Percentiles rank a stretch among this genome's conserved stretches.
Conservation (phyloP, 1,140 invertebrate genomes). For the Pollicipes pollicipes region DNA sequence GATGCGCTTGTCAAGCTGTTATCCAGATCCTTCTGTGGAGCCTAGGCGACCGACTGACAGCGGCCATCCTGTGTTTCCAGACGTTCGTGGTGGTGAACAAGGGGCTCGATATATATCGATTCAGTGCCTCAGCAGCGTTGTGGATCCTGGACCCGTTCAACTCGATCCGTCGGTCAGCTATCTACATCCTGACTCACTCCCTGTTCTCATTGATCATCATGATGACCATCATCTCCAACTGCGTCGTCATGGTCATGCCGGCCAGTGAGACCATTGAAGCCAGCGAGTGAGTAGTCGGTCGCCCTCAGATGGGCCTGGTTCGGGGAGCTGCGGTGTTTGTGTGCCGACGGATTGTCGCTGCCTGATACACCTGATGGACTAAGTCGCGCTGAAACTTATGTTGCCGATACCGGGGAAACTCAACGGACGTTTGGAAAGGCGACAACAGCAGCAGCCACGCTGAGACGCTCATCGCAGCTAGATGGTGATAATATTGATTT, state of each 20-base stretch:
- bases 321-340: too few relatives aligned
- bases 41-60: too few relatives aligned
- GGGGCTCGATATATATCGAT: slow-evolving; percentile 96
- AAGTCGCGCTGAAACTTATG: too few relatives aligned
- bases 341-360: slow-evolving; percentile 6
- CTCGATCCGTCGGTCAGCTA: slow-evolving; percentile 85
- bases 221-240: slow-evolving; percentile 91
- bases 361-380: slow-evolving; percentile 6
- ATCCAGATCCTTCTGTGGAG: too few relatives aligned
- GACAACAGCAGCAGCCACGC: too few relatives aligned
- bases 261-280: slow-evolving; percentile 79
- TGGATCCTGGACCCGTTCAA: slow-evolving; percentile 93
- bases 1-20: too few relatives aligned
- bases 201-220: slow-evolving; percentile 95
- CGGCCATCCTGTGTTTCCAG: slow-evolving; percentile 35
- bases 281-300: slow-evolving; percentile 87
- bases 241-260: slow-evolving; percentile 95
- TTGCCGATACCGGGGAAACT: too few relatives aligned
- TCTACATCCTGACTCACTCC: slow-evolving; percentile 94
- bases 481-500: too few relatives aligned
- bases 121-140: slow-evolving; percentile 87
- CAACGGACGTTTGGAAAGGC: too few relatives aligned
- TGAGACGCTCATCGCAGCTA: too few relatives aligned
- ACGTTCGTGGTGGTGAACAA: slow-evolving; percentile 96
- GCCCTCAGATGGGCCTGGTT: too few relatives aligned